Conservation (phyloP, 53 echinoderm and acorn worm species). For the Zoroaster sp. region DNA sequence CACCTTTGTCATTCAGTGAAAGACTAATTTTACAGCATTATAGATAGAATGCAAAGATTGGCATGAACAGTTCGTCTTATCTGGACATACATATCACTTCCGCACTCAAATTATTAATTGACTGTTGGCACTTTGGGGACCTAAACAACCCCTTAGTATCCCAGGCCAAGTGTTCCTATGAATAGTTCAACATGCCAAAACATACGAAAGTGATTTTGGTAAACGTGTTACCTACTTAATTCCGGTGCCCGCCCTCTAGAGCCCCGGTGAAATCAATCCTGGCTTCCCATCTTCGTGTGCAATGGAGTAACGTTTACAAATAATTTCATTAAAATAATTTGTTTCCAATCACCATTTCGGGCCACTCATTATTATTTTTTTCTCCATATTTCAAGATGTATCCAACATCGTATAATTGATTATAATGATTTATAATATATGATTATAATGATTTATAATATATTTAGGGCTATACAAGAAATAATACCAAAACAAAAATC, state of each 20-base stretch:
- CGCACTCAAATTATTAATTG: not conserved
- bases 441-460: too few relatives aligned
- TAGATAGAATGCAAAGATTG: not conserved
- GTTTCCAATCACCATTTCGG: too few relatives aligned
- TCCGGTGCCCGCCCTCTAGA: not conserved
- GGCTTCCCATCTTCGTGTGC: too few relatives aligned
- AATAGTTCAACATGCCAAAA: not conserved
- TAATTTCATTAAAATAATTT: not conserved
- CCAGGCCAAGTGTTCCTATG: not conserved
- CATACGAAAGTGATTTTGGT: not conserved
- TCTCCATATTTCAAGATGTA: too few relatives aligned
- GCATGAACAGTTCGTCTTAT: not conserved
- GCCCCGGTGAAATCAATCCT: too few relatives aligned
- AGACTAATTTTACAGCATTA: not conserved
- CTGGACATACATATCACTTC: not conserved
- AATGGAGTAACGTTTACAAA: not conserved
- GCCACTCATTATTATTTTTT: too few relatives aligned
- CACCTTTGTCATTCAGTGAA: not conserved
- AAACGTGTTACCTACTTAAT: not conserved
- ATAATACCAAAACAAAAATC: too few relatives aligned
- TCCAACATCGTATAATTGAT: too few relatives aligned
- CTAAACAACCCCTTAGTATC: not conserved
- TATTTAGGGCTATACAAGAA: too few relatives aligned
- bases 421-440: too few relatives aligned
- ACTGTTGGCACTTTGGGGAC: not conserved